Conservation (phyloP, 2,797 vertebrate species). For the Coreius guichenoti region DNA sequence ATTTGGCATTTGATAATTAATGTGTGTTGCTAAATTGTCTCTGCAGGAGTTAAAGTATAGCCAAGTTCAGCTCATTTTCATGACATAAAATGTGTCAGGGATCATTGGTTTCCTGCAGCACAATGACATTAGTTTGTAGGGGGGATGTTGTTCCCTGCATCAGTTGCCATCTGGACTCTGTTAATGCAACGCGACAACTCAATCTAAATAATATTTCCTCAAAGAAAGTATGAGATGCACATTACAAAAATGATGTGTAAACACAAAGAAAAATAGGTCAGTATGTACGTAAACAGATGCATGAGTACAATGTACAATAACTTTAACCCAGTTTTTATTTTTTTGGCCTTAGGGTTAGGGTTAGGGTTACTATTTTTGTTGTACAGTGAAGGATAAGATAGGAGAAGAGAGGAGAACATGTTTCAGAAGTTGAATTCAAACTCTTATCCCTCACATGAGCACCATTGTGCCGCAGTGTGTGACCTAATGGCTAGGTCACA, state of each 20-base stretch:
- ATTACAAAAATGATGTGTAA: conserved; percentile 10
- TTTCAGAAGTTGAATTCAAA: not conserved
- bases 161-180: conserved; percentile 74
- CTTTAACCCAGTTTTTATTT: not conserved
- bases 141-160: conserved; percentile 69
- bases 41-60: conserved; percentile 58
- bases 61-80: conserved; percentile 65
- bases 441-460: not conserved
- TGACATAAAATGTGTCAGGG: conserved; percentile 77
- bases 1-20: conserved; percentile 63
- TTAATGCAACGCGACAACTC: conserved; percentile 65
- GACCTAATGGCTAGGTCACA: not conserved
- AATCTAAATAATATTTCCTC: conserved; percentile 75
- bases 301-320: not conserved
- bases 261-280: conserved; percentile 4
- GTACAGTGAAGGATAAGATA: not conserved
- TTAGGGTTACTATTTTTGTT: not conserved
- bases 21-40: conserved; percentile 62
- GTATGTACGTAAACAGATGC: not conserved
- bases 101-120: conserved; percentile 78
- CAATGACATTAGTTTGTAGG: conserved; percentile 77
- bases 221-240: conserved; percentile 15
- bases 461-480: not conserved
- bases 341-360: not conserved
- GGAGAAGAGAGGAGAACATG: not conserved